Conservation (phyloP, 2,797 vertebrate species). For the Cygnus olor region DNA sequence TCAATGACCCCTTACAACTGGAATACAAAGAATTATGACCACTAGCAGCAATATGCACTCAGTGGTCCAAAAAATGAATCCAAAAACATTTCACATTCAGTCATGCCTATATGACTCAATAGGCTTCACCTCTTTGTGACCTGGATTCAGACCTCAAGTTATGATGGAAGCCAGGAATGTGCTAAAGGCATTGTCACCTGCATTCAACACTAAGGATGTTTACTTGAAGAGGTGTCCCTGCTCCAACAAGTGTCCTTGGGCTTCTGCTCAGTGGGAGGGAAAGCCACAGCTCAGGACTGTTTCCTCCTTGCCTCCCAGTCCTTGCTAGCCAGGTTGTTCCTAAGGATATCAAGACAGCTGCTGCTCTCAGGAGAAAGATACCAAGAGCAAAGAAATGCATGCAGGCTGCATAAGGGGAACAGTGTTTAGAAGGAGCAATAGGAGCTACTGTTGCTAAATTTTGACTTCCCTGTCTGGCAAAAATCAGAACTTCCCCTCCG, state of each 20-base stretch:
- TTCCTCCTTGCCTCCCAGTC: not conserved
- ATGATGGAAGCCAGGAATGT: constrained; percentile 15
- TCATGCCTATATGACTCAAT: constrained; percentile 21
- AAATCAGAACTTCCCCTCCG: not conserved
- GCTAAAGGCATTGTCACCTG: constrained; percentile 12
- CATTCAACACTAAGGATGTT: not conserved
- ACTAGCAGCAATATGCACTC: not conserved
- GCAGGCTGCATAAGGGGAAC: not conserved
- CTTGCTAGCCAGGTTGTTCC: not conserved
- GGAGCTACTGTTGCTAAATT: not conserved
- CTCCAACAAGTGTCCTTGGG: not conserved
- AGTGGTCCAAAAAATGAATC: not conserved
- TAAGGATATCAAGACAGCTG: not conserved
- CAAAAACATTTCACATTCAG: not conserved
- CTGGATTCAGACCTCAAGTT: constrained; percentile 2
- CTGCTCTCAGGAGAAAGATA: not conserved
- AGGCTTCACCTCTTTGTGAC: not conserved
- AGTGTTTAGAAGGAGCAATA: not conserved
- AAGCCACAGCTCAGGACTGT: not conserved
- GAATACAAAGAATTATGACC: constrained; percentile 36
- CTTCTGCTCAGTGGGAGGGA: not conserved
- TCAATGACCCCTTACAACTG: constrained; percentile 9
- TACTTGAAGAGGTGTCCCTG: constrained; percentile 1
- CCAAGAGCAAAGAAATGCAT: not conserved
- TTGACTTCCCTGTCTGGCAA: not conserved